Evolutionary conservation across 2,888 invertebrate species (phyloP), one percentile per base, ranked within the genome.

Genomic region (Xylota segnis): DNA sequence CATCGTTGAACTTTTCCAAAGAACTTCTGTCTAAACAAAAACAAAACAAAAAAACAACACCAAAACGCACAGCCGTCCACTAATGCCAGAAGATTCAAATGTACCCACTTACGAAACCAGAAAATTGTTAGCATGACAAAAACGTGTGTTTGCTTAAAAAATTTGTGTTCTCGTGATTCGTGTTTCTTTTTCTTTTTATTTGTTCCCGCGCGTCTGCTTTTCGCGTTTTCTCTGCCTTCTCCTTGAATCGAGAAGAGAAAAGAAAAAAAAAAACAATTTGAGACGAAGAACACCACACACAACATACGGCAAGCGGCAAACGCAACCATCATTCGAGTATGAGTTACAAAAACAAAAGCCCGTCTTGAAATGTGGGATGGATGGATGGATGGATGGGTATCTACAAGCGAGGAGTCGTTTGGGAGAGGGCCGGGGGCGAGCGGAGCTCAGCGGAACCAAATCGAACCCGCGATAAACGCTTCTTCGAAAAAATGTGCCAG

Each of bases 61-160:
- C 1, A 23, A 74, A 16, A 74, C 9, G 23, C 63, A 40, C 50
- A 7, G 47, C 47, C 27, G 37, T 9, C 34, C n/a, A n/a, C 23
- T n/a, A 7, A 58, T 14, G 27, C 16, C 18, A 16, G 29, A 37
- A 72, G 79, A 50, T 58, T 71, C 77, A 54, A 76, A 50, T 34
- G 68, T 68, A 75, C 40, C 84, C 81, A 84, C 86, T 86, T 86
- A 86, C 68, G 47, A 76, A 86, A 72, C 66, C 72, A 66, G 59
- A 87, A 87, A 87, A 83, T 78, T 78, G 83, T 87, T 83, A 87
- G 87, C 87, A 87, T 87, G 87, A 87, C 87, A 87, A 87, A 87
- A 86, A 86, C 86, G 82, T 86, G 76, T 82, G 86, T 86, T 86
- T 86, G 86, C 68, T 86, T 68, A 77, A 86, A 82, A 77, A 82